Conservation (phyloP, 2,113 vertebrate genomes). For the Tetraodon nigroviridis region DNA sequence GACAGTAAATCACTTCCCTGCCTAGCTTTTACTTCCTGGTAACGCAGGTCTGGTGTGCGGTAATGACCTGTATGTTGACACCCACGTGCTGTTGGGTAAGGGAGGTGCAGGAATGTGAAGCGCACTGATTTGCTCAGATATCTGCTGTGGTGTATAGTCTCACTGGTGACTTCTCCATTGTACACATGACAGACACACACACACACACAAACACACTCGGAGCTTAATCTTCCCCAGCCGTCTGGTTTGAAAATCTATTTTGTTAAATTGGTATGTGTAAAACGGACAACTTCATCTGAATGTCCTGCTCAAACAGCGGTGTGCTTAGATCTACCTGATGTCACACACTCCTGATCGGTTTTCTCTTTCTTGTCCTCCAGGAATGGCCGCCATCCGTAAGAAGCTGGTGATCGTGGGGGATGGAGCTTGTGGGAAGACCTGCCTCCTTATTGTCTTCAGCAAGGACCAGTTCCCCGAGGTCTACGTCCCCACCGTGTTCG, state of each 20-base stretch:
- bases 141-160: too few species aligned
- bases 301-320: neutral
- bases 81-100: neutral
- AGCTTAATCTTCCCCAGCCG: too few species aligned
- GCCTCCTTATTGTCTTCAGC: conserved; percentile 98
- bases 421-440: conserved; percentile 98
- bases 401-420: conserved; percentile 99
- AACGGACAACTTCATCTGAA: neutral
- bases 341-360: neutral
- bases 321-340: neutral
- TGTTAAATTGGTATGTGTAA: neutral
- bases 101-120: neutral
- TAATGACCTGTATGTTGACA: neutral
- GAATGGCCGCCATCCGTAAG: conserved; percentile 98
- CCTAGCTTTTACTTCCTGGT: conserved; percentile 18
- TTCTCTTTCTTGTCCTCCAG: conserved; percentile 61
- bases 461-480: conserved; percentile 99
- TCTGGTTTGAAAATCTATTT: too few species aligned
- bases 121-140: too few species aligned
- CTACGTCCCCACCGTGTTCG: conserved; percentile 97
- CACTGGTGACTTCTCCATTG: neutral
- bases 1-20: neutral
- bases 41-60: neutral
- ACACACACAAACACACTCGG: too few species aligned
- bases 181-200: too few species aligned